A percentile compares a stretch with the other conserved stretches of the same genome.
Conservation (phyloP, 2,888 invertebrate genomes). For the Hyppa rectilinea region DNA sequence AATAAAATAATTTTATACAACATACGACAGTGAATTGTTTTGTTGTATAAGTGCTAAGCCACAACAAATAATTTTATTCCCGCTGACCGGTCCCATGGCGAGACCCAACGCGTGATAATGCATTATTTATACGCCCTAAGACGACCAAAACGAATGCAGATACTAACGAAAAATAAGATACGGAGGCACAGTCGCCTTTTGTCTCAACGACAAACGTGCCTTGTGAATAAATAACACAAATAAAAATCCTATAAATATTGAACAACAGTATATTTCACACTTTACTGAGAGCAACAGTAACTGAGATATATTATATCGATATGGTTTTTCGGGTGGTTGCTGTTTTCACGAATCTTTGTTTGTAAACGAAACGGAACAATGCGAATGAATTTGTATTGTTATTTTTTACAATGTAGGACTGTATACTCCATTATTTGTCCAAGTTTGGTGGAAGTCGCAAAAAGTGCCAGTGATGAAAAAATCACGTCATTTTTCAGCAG, state of each 20-base stretch:
- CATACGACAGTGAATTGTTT: slow-evolving; percentile 67
- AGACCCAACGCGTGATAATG: slow-evolving; percentile 88
- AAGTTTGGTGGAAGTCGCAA: slow-evolving; percentile 63
- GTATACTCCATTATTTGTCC: slow-evolving; percentile 59
- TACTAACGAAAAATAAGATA: slow-evolving; percentile 87
- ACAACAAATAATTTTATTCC: slow-evolving; percentile 84
- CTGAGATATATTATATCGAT: slow-evolving; percentile 87
- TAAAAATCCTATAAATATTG: slow-evolving; percentile 89
- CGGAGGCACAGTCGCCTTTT: slow-evolving; percentile 80
- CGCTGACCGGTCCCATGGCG: slow-evolving; percentile 74
- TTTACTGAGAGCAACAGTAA: slow-evolving; percentile 81
- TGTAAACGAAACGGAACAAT: slow-evolving; percentile 86
- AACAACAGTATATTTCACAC: slow-evolving; percentile 89
- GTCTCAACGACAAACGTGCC: slow-evolving; percentile 85
- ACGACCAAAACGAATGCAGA: slow-evolving; percentile 89
- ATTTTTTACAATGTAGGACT: slow-evolving; percentile 64
- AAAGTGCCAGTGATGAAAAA: slow-evolving; percentile 65
- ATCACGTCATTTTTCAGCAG: slow-evolving; percentile 67
- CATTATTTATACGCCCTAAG: slow-evolving; percentile 89
- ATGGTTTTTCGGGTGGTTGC: slow-evolving; percentile 80
- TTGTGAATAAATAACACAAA: slow-evolving; percentile 89
- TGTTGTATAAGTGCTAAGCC: slow-evolving; percentile 77
- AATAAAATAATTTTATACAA: slow-evolving; percentile 62
- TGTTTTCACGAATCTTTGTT: slow-evolving; percentile 85
- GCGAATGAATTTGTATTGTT: slow-evolving; percentile 73